phyloP scores from a whole-genome alignment of 2,888 invertebrate genomes.

The Trileptium ribeirensis region DNA sequence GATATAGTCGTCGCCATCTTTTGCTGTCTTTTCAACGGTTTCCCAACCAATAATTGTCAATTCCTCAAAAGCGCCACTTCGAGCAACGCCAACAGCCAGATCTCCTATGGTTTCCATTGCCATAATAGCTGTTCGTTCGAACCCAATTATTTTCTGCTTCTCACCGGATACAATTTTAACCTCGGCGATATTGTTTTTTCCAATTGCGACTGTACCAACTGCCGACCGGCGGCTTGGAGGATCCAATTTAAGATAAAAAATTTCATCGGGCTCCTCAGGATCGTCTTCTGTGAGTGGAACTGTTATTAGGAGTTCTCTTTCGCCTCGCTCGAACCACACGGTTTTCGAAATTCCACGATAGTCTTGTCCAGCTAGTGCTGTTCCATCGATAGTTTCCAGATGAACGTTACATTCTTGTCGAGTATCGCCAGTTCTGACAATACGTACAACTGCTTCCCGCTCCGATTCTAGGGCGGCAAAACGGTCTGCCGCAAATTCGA shows the following conservation, averaged over 20 bases:
- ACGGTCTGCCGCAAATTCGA: conserved; percentile 39
- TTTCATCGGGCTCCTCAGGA: conserved; percentile 61
- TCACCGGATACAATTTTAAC: conserved; percentile 2
- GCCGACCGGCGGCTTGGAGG: conserved; percentile 28
- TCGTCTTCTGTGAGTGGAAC: conserved; percentile 59
- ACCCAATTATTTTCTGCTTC: background rate
- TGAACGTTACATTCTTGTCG: background rate
- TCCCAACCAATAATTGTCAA: conserved; percentile 56
- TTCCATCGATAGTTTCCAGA: conserved; percentile 60
- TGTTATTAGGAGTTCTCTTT: conserved; percentile 55
- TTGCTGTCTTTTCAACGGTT: conserved; percentile 59
- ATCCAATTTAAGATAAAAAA: conserved; percentile 59
- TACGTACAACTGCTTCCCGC: background rate
- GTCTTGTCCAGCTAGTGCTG: conserved; percentile 58
- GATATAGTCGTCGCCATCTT: conserved; percentile 57
- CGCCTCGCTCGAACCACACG: conserved; percentile 57
- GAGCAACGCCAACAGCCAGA: background rate
- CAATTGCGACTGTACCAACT: background rate
- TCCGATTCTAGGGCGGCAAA: conserved; percentile 1
- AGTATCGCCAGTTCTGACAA: background rate
- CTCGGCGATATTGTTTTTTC: conserved; percentile 11
- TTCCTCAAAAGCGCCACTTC: conserved; percentile 4
- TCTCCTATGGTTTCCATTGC: background rate
- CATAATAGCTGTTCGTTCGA: background rate
- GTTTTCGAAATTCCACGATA: conserved; percentile 57